Conservation (phyloP, 2,797 vertebrate species). For the Halcyon chelicuti region DNA sequence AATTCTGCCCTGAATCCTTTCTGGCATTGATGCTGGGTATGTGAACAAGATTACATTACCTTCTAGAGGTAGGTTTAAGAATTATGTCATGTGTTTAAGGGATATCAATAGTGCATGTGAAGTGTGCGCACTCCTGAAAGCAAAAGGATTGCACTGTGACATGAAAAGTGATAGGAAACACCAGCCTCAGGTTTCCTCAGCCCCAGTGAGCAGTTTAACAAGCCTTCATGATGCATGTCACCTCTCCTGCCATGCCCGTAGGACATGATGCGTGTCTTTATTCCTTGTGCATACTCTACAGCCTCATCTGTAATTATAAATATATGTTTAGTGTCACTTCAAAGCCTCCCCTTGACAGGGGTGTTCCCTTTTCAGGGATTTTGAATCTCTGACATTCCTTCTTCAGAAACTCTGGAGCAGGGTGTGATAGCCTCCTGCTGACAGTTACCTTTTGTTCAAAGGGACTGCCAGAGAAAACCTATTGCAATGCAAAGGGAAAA, state of each 20-base stretch:
- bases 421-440: slow-evolving; percentile 37
- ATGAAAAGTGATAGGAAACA: slow-evolving; percentile 47
- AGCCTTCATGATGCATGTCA: slow-evolving; percentile 58
- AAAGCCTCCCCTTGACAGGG: slow-evolving; percentile 51
- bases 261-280: not conserved
- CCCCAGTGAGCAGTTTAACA: slow-evolving; percentile 58
- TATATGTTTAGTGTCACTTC: slow-evolving; percentile 67
- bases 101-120: slow-evolving; percentile 48
- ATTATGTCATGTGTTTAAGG: slow-evolving; percentile 14
- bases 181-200: slow-evolving; percentile 53
- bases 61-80: not conserved
- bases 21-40: not conserved
- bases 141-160: slow-evolving; percentile 10
- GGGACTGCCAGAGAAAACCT: not conserved
- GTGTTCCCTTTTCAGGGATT: slow-evolving; percentile 50
- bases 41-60: slow-evolving; percentile 30
- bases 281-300: slow-evolving; percentile 21
- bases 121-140: not conserved
- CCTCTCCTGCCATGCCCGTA: slow-evolving; percentile 59
- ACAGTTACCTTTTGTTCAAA: slow-evolving; percentile 48
- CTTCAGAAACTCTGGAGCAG: slow-evolving; percentile 13
- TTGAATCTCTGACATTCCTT: slow-evolving; percentile 53
- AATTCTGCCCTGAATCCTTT: slow-evolving; percentile 23
- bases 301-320: slow-evolving; percentile 63
- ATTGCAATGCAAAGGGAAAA: not conserved